A percentile compares a stretch with the other conserved stretches of the same genome.
Evolutionary conservation across 2,888 invertebrate genomes (phyloP).

Genomic region (Hydrotaea diabolus): DNA sequence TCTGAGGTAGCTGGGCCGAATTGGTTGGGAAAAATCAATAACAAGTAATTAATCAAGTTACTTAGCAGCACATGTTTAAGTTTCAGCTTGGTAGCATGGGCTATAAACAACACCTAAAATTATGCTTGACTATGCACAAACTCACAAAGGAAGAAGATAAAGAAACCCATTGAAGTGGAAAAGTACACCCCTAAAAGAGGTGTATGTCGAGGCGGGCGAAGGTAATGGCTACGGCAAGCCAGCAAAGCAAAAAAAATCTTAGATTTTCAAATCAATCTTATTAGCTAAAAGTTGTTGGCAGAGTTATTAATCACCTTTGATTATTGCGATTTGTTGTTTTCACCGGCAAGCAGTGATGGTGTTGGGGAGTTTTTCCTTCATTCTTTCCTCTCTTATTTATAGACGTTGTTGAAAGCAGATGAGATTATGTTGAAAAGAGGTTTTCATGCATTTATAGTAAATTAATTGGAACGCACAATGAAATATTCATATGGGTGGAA

Average conservation of each 20-base stretch:
- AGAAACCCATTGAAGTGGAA: conserved; percentile 6
- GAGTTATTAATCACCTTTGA: conserved; percentile 70
- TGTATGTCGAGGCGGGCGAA: no score
- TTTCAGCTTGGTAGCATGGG: conserved; percentile 55
- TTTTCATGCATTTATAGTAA: conserved; percentile 44
- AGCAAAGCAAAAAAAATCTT: conserved; percentile 53
- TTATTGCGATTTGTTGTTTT: conserved; percentile 54
- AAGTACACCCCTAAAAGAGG: not conserved
- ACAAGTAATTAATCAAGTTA: conserved; percentile 71
- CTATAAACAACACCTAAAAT: conserved; percentile 62
- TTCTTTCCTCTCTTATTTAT: not conserved
- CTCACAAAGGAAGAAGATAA: conserved; percentile 17
- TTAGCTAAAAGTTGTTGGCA: conserved; percentile 70
- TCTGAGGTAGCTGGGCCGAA: not conserved
- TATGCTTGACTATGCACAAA: conserved; percentile 35
- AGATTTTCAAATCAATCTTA: conserved; percentile 70
- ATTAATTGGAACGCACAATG: not conserved
- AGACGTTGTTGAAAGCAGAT: not conserved
- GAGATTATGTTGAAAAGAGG: conserved; percentile 46
- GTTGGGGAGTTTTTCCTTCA: conserved; percentile 53
- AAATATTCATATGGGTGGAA: not conserved
- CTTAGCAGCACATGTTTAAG: conserved; percentile 63
- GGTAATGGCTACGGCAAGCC: conserved; percentile 19
- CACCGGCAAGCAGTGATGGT: conserved; percentile 4
- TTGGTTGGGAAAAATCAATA: conserved; percentile 68